A percentile compares a stretch with the other conserved stretches of the same genome.
phyloP scores from a whole-genome alignment of 2,797 vertebrate genomes.

The Gymnopithys bicolor region DNA sequence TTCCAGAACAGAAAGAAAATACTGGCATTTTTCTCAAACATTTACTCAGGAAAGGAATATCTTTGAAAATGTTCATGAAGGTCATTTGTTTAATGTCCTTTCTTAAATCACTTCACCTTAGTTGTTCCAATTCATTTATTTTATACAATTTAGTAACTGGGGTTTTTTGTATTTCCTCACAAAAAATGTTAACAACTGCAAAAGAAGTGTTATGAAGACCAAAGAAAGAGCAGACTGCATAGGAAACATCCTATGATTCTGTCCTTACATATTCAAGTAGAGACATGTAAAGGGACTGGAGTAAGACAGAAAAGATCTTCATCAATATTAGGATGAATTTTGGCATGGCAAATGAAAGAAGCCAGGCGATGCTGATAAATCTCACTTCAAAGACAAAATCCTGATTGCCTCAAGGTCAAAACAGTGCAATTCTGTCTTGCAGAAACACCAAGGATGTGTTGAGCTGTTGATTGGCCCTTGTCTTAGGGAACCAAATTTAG shows the following conservation, averaged over 20 bases:
- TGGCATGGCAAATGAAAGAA: background rate
- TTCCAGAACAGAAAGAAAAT: background rate
- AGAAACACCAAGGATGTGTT: background rate
- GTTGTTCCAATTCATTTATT: background rate
- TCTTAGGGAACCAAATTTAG: background rate
- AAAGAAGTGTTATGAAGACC: background rate
- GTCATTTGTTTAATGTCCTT: background rate
- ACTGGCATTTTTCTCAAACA: background rate
- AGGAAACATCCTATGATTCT: background rate
- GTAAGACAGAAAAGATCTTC: background rate
- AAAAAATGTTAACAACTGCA: background rate
- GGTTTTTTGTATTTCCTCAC: background rate
- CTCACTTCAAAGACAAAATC: background rate
- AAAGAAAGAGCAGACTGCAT: background rate
- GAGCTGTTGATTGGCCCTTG: background rate
- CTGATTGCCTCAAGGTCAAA: background rate
- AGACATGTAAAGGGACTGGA: background rate
- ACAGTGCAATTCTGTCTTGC: background rate
- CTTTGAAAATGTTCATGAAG: background rate
- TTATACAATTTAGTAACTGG: background rate
- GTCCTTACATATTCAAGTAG: background rate
- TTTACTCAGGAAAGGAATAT: background rate
- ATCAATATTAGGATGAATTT: background rate
- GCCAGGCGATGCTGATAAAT: background rate
- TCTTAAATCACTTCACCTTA: background rate